A percentile compares a stretch with the other conserved stretches of the same genome.
Conservation (phyloP, 1,140 invertebrate genomes). For the Caerostris extrusa region DNA sequence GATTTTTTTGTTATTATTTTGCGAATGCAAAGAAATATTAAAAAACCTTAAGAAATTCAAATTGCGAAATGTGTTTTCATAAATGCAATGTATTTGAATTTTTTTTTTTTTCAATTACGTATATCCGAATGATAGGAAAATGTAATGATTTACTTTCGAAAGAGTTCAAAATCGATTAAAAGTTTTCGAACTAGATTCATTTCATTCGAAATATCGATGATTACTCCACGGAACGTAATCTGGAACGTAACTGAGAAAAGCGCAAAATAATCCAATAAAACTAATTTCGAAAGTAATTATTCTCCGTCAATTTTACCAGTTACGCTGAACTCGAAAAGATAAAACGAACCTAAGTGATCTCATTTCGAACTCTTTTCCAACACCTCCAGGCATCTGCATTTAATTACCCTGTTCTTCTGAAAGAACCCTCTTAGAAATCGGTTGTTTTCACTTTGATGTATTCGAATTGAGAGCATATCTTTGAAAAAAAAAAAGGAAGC, state of each 20-base stretch:
- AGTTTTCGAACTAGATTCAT: constrained; percentile 1
- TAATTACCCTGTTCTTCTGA: constrained; percentile 27
- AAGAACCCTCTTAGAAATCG: neutral
- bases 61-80: no score
- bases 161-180: constrained; percentile 21
- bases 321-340: constrained; percentile 20
- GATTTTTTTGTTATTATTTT: no score
- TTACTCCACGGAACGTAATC: neutral
- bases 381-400: neutral
- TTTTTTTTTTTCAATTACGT: no score
- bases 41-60: no score
- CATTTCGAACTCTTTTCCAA: neutral
- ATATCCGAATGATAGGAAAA: no score
- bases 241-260: neutral
- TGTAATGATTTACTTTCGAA: no score
- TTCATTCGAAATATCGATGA: neutral
- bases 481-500: neutral
- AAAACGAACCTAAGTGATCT: constrained; percentile 32
- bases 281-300: constrained; percentile 68
- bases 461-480: neutral
- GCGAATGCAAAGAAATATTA: no score
- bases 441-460: neutral
- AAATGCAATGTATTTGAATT: no score
- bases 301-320: constrained; percentile 41
- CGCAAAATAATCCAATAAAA: constrained; percentile 49